Evolutionary conservation across 2,113 vertebrate species (phyloP).

Genomic region (Petrocephalus microphthalmus): DNA sequence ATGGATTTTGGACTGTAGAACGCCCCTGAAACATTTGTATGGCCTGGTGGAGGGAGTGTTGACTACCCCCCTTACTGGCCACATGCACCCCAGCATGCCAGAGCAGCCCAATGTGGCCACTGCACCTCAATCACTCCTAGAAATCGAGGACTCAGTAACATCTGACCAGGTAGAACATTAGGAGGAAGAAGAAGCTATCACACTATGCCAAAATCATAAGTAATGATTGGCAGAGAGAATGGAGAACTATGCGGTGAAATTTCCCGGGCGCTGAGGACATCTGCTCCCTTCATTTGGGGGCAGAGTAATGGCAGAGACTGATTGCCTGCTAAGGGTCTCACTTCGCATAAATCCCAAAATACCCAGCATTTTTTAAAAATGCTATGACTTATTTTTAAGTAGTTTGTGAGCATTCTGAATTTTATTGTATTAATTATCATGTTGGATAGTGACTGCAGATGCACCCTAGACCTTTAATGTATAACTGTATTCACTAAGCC

Average conservation of each 20-base stretch:
- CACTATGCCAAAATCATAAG: not conserved
- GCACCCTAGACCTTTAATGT: not conserved
- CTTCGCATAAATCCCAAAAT: not conserved
- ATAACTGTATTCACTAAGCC: not conserved
- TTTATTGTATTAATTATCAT: not conserved
- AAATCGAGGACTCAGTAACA: not conserved
- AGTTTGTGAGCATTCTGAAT: not conserved
- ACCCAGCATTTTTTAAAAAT: not conserved
- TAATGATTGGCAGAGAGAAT: not conserved
- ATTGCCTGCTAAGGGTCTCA: not conserved
- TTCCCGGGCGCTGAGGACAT: not conserved
- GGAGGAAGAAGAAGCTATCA: not conserved
- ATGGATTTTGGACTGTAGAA: not conserved
- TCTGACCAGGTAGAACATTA: not conserved
- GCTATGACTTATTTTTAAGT: not conserved
- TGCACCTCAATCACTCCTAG: not conserved
- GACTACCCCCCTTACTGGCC: not conserved
- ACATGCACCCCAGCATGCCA: not conserved
- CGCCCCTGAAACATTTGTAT: not conserved
- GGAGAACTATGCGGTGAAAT: not conserved
- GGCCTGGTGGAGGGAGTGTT: not conserved
- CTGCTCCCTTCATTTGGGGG: not conserved
- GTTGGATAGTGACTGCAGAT: not conserved
- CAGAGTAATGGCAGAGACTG: not conserved
- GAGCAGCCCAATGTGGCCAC: not conserved